A percentile compares a stretch with the other conserved stretches of the same genome.
Evolutionary conservation across 2,888 invertebrate species (phyloP).

Genomic region (Amiota mariae): DNA sequence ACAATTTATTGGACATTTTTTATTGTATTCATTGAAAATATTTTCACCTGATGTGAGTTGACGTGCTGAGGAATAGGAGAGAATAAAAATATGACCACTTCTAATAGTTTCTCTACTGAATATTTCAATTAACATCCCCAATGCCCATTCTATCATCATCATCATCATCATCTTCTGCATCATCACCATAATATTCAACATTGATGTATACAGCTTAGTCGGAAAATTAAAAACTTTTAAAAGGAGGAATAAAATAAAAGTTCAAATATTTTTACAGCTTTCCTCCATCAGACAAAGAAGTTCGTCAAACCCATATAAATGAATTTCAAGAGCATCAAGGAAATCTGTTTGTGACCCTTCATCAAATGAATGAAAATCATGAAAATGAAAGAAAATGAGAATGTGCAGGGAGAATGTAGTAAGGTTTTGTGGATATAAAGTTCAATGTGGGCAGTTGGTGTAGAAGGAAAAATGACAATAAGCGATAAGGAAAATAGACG

Average conservation of each 20-base stretch:
- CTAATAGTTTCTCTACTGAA: constrained; percentile 34
- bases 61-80: not conserved
- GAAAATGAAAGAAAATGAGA: constrained; percentile 25
- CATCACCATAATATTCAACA: not conserved
- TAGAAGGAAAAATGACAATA: constrained; percentile 54
- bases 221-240: constrained; percentile 21
- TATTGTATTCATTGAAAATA: constrained; percentile 2
- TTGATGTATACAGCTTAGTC: not conserved
- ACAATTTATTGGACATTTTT: constrained; percentile 14
- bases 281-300: constrained; percentile 43
- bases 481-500: constrained; percentile 32
- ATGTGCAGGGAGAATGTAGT: constrained; percentile 12
- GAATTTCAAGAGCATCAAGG: constrained; percentile 53
- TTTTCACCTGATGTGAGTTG: constrained; percentile 16
- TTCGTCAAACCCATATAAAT: constrained; percentile 60
- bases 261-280: constrained; percentile 18
- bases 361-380: constrained; percentile 36
- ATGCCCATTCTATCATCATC: not conserved
- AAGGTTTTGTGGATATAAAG: not conserved
- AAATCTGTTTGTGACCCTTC: constrained; percentile 55
- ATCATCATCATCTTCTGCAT: not conserved
- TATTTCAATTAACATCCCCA: constrained; percentile 56
- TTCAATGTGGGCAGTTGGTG: not conserved
- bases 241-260: not conserved
- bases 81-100: not conserved